Base-by-base conservation (phyloP, 1,140 invertebrate species). In the Caenorhabditis inopinata region DNA sequence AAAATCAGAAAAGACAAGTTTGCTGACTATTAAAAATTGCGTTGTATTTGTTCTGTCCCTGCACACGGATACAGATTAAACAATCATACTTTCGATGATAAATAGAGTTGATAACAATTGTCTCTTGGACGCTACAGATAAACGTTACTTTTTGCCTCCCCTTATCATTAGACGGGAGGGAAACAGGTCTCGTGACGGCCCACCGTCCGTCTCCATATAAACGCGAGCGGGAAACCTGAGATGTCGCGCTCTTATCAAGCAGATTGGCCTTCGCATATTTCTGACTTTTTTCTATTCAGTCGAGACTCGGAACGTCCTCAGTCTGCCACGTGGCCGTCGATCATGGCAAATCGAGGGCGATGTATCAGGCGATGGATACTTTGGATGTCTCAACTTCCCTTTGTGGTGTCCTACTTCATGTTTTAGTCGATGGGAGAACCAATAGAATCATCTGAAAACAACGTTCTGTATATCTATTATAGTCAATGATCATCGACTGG, bases 51-150 rank as follows among this genome's bases (percentile, higher is more conserved):
- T 68, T 32, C 32, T 68, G n/a, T 16, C 11, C 32, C 12, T 18
- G n/a, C 1, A n/a, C 58, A 38, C 58, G 58, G 27, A 47, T 75
- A 21, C 45, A 75, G 35, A 32, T 75, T 45, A 75, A 75, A 75
- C 74, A 75, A 75, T 27, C 74, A 75, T n/a, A 75, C 18, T 75
- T 74, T 48, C 27, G 46, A 29, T 74, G 46, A 46, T 74, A n/a
- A n/a, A n/a, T n/a, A n/a, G n/a, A n/a, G n/a, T n/a, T n/a, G n/a
- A n/a, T n/a, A n/a, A n/a, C n/a, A n/a, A n/a, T n/a, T n/a, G n/a
- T n/a, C n/a, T n/a, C n/a, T n/a, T n/a, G n/a, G n/a, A n/a, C n/a
- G n/a, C n/a, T n/a, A 38, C 58, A 68, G 29, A 68, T 68, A 68
- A 68, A 68, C 58, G 38, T 32, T 68, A 11, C 27, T 32, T 38